Percentiles rank a stretch among this genome's conserved stretches.
Conservation (phyloP, 2,797 vertebrate species). For the Sternarchorhynchus goeldii region DNA sequence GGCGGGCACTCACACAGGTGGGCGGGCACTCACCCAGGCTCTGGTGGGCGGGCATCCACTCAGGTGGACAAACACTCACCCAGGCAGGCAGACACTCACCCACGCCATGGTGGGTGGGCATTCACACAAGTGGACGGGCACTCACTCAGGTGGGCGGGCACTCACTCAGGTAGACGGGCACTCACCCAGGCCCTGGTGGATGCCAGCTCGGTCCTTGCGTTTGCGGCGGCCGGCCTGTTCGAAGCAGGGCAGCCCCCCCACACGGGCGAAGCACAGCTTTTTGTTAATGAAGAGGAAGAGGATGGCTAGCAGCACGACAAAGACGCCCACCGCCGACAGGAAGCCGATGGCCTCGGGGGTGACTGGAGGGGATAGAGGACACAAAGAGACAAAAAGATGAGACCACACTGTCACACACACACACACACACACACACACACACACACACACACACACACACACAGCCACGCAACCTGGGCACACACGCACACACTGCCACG, state of each 20-base stretch:
- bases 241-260: slow-evolving; percentile 74
- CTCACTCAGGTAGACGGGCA: slow-evolving; percentile 79
- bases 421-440: slow-evolving; percentile 53
- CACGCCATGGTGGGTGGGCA: too few relatives aligned
- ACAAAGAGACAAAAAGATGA: slow-evolving; percentile 76
- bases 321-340: slow-evolving; percentile 81
- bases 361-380: slow-evolving; percentile 77
- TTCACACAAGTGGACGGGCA: too few relatives aligned
- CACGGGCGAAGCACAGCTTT: slow-evolving; percentile 83
- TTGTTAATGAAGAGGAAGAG: slow-evolving; percentile 88
- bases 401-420: slow-evolving; percentile 70
- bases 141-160: slow-evolving; percentile 6
- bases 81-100: too few relatives aligned
- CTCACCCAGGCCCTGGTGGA: slow-evolving; percentile 80
- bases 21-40: slow-evolving; percentile 77
- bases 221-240: slow-evolving; percentile 72
- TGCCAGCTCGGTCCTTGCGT: slow-evolving; percentile 66
- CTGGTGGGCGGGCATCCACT: slow-evolving; percentile 51
- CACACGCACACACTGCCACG: slow-evolving; percentile 64
- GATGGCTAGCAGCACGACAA: slow-evolving; percentile 79
- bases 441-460: slow-evolving; percentile 51
- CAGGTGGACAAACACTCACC: too few relatives aligned
- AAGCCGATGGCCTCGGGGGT: slow-evolving; percentile 80
- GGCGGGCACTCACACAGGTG: not conserved
- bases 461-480: too few relatives aligned